A percentile compares a stretch with the other conserved stretches of the same genome.
Evolutionary conservation across 2,113 vertebrate species (phyloP).

Genomic region (Brachyhypopomus occidentalis): DNA sequence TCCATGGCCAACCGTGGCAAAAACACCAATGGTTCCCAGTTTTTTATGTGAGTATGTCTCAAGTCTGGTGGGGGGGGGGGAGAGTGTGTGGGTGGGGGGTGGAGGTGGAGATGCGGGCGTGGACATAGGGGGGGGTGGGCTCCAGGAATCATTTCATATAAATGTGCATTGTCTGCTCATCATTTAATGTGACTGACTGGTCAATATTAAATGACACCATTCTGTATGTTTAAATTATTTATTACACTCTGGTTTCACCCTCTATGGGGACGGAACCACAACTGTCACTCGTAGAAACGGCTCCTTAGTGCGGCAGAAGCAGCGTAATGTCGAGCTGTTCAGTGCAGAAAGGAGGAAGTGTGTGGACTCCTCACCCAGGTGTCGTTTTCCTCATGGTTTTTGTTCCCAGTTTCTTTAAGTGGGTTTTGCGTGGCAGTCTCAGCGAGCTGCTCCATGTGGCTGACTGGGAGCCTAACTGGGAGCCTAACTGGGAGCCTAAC

Average conservation of each 20-base stretch:
- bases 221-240: slow-evolving; percentile 15
- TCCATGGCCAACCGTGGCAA: slow-evolving; percentile 99
- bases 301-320: neutral
- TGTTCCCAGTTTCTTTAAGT: neutral
- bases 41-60: slow-evolving; percentile 94
- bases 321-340: neutral
- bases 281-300: neutral
- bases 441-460: neutral
- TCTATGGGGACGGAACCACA: neutral
- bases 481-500: neutral
- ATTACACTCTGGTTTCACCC: neutral
- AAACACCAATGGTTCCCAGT: slow-evolving; percentile 98
- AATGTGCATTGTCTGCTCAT: slow-evolving; percentile 65
- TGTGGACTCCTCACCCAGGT: neutral
- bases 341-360: neutral
- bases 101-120: neutral
- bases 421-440: neutral
- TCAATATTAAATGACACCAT: slow-evolving; percentile 49
- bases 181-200: slow-evolving; percentile 51
- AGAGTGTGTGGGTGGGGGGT: slow-evolving; percentile 31
- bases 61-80: slow-evolving; percentile 15
- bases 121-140: neutral
- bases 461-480: neutral
- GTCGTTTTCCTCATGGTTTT: neutral
- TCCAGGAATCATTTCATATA: slow-evolving; percentile 73